Evolutionary conservation across 2,888 invertebrate species (phyloP), one percentile per base, ranked within the genome.

Genomic region (Trachelus tabidus): DNA sequence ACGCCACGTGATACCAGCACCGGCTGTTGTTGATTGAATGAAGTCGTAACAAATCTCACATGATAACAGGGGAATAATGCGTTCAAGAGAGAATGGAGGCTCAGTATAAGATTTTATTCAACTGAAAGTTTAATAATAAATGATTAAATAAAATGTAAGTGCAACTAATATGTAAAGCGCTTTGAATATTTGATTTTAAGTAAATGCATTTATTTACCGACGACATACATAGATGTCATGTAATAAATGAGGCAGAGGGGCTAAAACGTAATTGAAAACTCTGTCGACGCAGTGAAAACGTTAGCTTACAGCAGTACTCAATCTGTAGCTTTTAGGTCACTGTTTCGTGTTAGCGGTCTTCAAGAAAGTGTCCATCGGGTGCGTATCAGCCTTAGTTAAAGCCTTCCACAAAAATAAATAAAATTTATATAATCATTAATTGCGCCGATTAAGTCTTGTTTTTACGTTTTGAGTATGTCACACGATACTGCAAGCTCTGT

Each of bases 1-100:
- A 76, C 34, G 9, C 76, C 68, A 35, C 77, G 76, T 75, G 34
- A 71, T 34, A 71, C 23, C 23, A 56, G 9, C 56, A 56, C 56
- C 56, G 56, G 56, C 56, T 56, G 23, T 56, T 40, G 23, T 23
- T 56, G 56, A 56, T 56, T 6, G 56, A 56, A 56, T 9, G 23
- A 56, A 56, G 56, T 56, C 23, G 56, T 23, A 56, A 23, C 56
- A 56, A 40, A 56, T 56, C 23, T 23, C 56, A 23, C 1, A 23
- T 56, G 23, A 56, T 56, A 56, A 56, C 9, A 56, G 56, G 9
- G 56, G 9, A 56, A 56, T 56, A 56, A 23, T 23, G 2, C 9
- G 23, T 56, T 56, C 23, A 56, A 56, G 23, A 1, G 56, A 56
- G 56, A 56, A 56, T 56, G 9, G 56, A 23, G 56, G 0, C 56